Conservation (phyloP, 1,140 invertebrate species). For the Octopus sinensis region DNA sequence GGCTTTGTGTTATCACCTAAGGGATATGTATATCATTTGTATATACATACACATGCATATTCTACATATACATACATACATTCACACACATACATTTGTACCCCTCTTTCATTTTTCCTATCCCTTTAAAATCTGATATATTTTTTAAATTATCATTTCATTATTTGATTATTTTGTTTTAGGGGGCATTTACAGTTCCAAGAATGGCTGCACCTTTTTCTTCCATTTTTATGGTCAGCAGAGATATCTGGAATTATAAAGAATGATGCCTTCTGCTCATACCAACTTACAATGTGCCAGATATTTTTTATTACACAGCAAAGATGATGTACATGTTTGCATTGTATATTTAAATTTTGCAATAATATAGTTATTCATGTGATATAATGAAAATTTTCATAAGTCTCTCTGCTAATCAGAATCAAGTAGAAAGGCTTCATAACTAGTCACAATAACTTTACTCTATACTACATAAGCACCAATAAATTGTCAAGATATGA, state of each 20-base stretch:
- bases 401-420: neutral
- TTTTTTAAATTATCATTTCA: neutral
- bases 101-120: neutral
- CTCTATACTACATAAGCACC: too few species aligned
- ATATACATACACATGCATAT: too few species aligned
- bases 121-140: neutral
- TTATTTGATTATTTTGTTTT: neutral
- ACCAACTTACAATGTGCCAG: neutral
- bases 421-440: too few species aligned
- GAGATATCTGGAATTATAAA: neutral
- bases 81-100: neutral
- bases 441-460: too few species aligned
- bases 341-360: constrained; percentile 8
- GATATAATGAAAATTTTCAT: constrained; percentile 8
- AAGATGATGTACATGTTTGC: constrained; percentile 5
- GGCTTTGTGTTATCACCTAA: neutral
- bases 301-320: constrained; percentile 12
- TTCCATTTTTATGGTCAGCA: neutral
- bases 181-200: constrained; percentile 4
- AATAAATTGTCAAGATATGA: too few species aligned
- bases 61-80: too few species aligned
- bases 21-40: too few species aligned
- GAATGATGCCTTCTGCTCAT: neutral
- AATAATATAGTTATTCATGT: constrained; percentile 7
- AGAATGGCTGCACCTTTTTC: constrained; percentile 1